Evolutionary conservation across 2,888 invertebrate genomes (phyloP), one percentile per base, ranked within the genome.

Genomic region (Nycteola revayana): DNA sequence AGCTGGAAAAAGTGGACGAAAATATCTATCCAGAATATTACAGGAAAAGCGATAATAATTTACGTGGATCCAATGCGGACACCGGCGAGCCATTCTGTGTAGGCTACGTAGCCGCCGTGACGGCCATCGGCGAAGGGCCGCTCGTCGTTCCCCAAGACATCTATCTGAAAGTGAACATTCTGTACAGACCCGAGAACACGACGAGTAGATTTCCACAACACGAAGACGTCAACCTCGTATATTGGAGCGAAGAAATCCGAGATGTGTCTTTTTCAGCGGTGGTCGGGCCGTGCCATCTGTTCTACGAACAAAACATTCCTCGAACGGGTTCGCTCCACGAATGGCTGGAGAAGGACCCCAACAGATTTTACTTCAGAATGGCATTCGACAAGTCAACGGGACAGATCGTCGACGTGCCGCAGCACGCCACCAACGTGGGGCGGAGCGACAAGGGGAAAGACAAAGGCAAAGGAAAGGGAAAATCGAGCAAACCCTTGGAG

Each of bases 11-110:
- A 49, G 90, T 92, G 1, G 94, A 96, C 73, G 94, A 94, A 68
- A 90, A 91, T n/a, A 67, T 92, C 18, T 96, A 94, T 66, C 93
- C 96, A 0, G 96, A 96, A 72, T 93, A 92, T 58, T 96, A 95
- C 69, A 89, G 96, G 35, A 96, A 95, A 77, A 91, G 90, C 25
- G 90, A 91, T 7, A 93, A 93, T 45, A 90, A 89, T 46, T 72
- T 93, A 10, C 93, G 94, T 53, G 94, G 94, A 0, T 93, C 93
- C 0, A 94, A 95, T 60, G 70, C 89, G 7, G 92, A 93, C 42
- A 93, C 94, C 0, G 93, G 94, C 0, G 92, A 94, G 43, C 95
- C 96, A 0, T 96, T 95, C 72, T 90, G 93, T 52, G 90, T 96
- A 6, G 95, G 92, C 1, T 89, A 91, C 28, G 93, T 96, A 25